Evolutionary conservation across 2,888 invertebrate species (phyloP), one percentile per base, ranked within the genome.

Genomic region (Troilus luridus): DNA sequence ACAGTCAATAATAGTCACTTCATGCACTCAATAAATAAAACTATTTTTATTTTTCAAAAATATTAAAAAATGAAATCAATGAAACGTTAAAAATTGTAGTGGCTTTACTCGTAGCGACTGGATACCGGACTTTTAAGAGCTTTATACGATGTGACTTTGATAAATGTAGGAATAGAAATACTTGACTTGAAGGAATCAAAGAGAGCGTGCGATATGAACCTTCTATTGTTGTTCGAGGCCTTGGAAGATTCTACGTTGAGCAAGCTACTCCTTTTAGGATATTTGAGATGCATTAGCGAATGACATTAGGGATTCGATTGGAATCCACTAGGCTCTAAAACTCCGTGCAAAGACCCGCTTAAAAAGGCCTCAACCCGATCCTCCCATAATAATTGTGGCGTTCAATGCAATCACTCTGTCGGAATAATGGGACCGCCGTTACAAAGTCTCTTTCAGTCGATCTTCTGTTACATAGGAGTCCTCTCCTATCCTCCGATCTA

Each of bases 361-460:
- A 56, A 81, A 56, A 81, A 81, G 81, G 21, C 54, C n/a, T 58
- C 81, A 19, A 21, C 85, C n/a, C 81, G 54, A 81, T 54, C 54
- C 54, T 81, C 81, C 21, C 56, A 56, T 58, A 21, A 85, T 85
- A 85, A 85, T 85, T 85, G 85, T 56, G 56, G 56, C 85, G n/a
- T 85, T 85, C 56, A 85, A 85, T 85, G 85, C n/a, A 58, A 58
- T 56, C 85, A 56, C 85, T 85, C 85, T 85, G 56, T 85, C 56
- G 85, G 85, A 85, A 85, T 85, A 85, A 85, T 85, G 58, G 85
- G 72, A 17, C 72, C 17, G 9, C 19, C 72, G 72, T 77, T 77
- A 41, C 27, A 77, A 64, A 19, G 3, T 41, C 72, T 77, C 41
- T 77, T 77, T 77, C 41, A 14, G 27, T 17, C 72, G 8, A 1